Base-by-base conservation (phyloP, 2,888 invertebrate species). In the Plutella xylostella region DNA sequence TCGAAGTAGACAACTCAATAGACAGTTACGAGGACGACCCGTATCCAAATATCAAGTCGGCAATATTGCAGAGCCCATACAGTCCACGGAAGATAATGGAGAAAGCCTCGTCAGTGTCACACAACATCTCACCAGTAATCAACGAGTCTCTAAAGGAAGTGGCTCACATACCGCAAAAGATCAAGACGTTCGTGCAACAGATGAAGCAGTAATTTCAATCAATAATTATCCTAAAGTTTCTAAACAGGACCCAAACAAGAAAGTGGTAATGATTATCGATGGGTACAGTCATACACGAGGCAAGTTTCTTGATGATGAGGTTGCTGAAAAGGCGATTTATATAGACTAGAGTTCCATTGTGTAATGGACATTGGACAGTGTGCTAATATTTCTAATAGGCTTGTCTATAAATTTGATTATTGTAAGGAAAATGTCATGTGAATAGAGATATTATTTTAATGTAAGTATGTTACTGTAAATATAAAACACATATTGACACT, bases 271-370 rank as follows among this genome's bases (percentile, higher is more conserved):
- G 48, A 82, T 83, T 40, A 70, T 71, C 55, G 83, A 80, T 58
- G 82, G 83, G 6, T 83, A 83, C 48, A 83, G 83, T 57, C 65
- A 77, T 39, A 73, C 78, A 4, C 72, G 78, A 54, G 68, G 76
- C 51, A 77, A 72, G 48, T 78, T 79, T 61, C 79, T 78, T 3
- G 64, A 76, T 51, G 77, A 78, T 51, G 73, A 71, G 61, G 49
- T 74, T 35, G 54, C 67, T 11, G 72, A 73, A 56, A 74, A 75
- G 51, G 60, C 71, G 7, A 70, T 79, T 47, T 67, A 61, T 41
- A 63, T 77, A 33, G 70, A 63, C 28, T 28, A 28, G n/a, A 28
- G 9, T 28, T 9, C 28, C 9, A 28, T 28, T 28, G n/a, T 6
- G 28, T 28, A 12, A 28, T 28, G 9, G n/a, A 6, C 3, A 28